phyloP scores from a whole-genome alignment of 2,888 invertebrate genomes.

The Sipunculus nudus region DNA sequence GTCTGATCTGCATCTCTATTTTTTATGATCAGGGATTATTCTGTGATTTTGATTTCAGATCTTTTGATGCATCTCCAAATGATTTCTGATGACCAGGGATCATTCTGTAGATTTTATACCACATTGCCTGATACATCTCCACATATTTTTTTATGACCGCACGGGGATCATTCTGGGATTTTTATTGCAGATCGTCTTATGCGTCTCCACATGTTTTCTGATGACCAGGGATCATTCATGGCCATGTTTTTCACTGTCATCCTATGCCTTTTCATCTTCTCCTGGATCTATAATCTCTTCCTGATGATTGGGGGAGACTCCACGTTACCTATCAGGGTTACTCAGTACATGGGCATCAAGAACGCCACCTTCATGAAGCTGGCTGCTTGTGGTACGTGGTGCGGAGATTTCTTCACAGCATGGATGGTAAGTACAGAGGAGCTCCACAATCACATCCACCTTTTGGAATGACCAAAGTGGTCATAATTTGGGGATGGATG shows the following conservation, averaged over 20 bases:
- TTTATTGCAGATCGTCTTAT: conserved; percentile 60
- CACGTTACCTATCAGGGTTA: conserved; percentile 66
- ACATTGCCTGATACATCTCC: too few species aligned
- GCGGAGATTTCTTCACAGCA: conserved; percentile 70
- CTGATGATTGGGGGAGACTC: conserved; percentile 60
- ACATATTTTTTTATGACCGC: too few species aligned
- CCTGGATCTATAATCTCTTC: conserved; percentile 68
- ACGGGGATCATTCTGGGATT: too few species aligned
- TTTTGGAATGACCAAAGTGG: too few species aligned
- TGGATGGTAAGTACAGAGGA: conserved; percentile 67
- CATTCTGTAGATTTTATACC: too few species aligned
- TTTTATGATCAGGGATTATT: too few species aligned
- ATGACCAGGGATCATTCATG: conserved; percentile 70
- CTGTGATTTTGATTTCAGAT: too few species aligned
- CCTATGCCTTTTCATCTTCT: conserved; percentile 68
- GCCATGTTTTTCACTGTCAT: conserved; percentile 69
- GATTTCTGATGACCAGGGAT: too few species aligned
- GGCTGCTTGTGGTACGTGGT: conserved; percentile 70
- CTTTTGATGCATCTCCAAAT: too few species aligned
- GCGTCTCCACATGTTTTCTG: conserved; percentile 69
- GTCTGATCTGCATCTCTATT: too few species aligned
- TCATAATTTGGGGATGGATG: too few species aligned
- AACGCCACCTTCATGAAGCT: conserved; percentile 69
- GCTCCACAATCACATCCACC: too few species aligned
- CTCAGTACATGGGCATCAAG: conserved; percentile 67